A percentile compares a stretch with the other conserved stretches of the same genome.
phyloP scores from a whole-genome alignment of 1,140 invertebrate genomes.

The Brachionus rotundiformis region DNA sequence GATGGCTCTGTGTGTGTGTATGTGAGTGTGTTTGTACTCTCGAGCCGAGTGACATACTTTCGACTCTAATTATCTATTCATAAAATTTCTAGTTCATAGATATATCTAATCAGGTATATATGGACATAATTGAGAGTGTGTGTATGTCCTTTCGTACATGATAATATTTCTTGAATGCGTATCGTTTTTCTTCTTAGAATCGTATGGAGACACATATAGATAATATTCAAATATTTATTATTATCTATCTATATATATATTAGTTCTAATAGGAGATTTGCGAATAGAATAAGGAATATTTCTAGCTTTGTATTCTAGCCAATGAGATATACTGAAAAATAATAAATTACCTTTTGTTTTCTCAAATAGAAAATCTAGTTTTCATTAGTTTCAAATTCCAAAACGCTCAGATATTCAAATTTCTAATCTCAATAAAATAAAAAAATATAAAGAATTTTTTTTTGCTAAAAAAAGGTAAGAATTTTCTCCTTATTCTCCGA shows the following conservation, averaged over 20 bases:
- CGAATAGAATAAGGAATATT: slow-evolving; percentile 19
- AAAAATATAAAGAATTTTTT: no score
- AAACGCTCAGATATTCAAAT: slow-evolving; percentile 41
- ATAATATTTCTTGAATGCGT: slow-evolving; percentile 35
- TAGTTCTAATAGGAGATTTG: slow-evolving; percentile 7
- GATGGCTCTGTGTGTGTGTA: background rate
- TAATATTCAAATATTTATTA: slow-evolving; percentile 44
- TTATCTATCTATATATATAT: no score
- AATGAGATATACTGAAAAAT: slow-evolving; percentile 38
- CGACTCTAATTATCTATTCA: slow-evolving; percentile 35
- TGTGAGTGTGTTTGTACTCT: slow-evolving; percentile 9
- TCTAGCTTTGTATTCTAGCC: background rate
- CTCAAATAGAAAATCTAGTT: slow-evolving; percentile 24
- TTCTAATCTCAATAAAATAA: slow-evolving; percentile 6
- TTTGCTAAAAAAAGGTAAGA: background rate
- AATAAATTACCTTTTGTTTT: slow-evolving; percentile 42
- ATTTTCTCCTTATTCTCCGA: background rate
- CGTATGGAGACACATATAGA: slow-evolving; percentile 3
- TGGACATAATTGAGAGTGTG: background rate
- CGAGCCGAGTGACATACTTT: slow-evolving; percentile 19
- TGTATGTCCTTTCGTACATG: background rate
- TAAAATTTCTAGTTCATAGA: slow-evolving; percentile 46
- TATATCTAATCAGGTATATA: background rate
- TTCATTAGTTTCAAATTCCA: slow-evolving; percentile 44
- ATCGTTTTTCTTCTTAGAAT: slow-evolving; percentile 25